Base-by-base conservation (phyloP, 2,113 vertebrate species). In the Galemys pyrenaicus region DNA sequence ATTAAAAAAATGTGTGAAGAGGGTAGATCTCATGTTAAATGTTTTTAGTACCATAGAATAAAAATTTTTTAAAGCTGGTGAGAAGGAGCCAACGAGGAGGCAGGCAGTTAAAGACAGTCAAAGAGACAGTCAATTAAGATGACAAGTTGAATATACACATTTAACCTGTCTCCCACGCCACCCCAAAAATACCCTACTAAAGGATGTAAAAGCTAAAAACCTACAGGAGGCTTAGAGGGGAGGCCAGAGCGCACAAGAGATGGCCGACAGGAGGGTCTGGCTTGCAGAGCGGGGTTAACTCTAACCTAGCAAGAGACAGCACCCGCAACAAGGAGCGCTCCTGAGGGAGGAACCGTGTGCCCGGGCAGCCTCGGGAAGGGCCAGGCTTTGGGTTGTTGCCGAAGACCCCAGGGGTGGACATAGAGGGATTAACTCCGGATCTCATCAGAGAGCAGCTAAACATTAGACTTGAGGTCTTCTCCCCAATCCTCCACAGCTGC, bases 41-140 rank as follows among this genome's bases (percentile, higher is more conserved):
- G 37, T 64, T 88, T 44, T 83, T 78, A 20, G n/a, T 81, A 49
- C 24, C 75, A 20, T 87, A 88, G 83, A 83, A 92, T 44, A 49
- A 64, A n/a, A 67, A 75, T 65, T 39, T 68, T 83, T 17, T 56
- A 64, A 65, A 74, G 35, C 58, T 68, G 22, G 58, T 68, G n/a
- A 82, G 19, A 60, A 77, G 54, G 37, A 74, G n/a, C 49, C 65
- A 85, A 0, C 67, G 64, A 64, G 64, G 65, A 75, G 85, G 51
- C 60, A 62, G 58, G 2, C 3, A 5, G 17, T 9, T 39, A 56
- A 37, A 70, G 51, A 70, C 2, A 5, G 17, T 9, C 30, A 56
- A 37, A 70, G 51, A 70, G 17, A 30, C 35, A 51, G 91, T 74
- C 49, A n/a, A 19, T 51, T 51, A 51, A 51, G 49, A 28, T 35